Conservation (phyloP, 2,113 vertebrate genomes). For the Cheirogaleus medius region DNA sequence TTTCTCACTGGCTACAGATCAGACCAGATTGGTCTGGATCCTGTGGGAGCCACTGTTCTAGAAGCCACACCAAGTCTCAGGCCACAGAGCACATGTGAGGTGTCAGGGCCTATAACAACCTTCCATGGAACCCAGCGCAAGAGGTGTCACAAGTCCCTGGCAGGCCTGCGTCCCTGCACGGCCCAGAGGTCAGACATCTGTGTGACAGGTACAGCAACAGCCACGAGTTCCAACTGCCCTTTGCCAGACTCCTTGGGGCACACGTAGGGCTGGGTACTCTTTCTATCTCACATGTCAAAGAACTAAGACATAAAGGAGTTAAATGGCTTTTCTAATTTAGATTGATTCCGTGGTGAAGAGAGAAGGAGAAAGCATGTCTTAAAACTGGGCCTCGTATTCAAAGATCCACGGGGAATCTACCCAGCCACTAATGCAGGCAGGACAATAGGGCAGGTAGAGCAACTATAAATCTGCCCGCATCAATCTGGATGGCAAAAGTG, state of each 20-base stretch:
- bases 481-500: neutral
- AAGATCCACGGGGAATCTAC: neutral
- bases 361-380: neutral
- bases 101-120: neutral
- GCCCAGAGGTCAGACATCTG: neutral
- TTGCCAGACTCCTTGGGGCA: neutral
- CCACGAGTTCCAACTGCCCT: neutral
- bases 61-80: neutral
- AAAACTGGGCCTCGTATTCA: neutral
- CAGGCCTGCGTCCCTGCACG: too few relatives aligned
- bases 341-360: neutral
- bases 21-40: neutral
- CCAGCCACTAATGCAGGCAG: neutral
- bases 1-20: neutral
- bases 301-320: neutral
- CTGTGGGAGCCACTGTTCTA: neutral
- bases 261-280: neutral
- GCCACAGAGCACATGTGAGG: neutral
- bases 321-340: neutral
- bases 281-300: neutral
- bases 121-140: neutral
- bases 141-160: neutral
- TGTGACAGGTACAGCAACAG: fast-evolving
- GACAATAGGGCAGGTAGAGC: neutral
- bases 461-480: neutral